These are phyloP conservation scores for Sebastes steindachneri DNA, from an alignment of 2,797 vertebrate genomes.

Conservation along the genomic window DNA sequence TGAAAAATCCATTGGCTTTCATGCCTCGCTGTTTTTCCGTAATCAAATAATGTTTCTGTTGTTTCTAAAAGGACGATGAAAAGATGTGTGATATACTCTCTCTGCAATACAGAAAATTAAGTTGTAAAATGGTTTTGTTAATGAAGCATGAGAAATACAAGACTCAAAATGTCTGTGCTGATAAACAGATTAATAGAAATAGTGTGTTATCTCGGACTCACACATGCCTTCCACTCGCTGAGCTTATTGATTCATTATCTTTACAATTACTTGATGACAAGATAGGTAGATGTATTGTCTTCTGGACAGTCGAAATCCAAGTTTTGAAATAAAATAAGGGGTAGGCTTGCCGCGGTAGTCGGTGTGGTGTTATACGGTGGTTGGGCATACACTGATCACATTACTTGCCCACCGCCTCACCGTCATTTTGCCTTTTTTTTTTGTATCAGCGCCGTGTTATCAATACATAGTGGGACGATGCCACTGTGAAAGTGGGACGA, in stretches of 20 bases:
- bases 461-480: too few species aligned
- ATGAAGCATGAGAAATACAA: slow-evolving; percentile 22
- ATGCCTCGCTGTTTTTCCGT: slow-evolving; percentile 55
- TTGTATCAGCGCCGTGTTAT: too few species aligned
- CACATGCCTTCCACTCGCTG: not conserved
- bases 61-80: slow-evolving; percentile 55
- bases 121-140: slow-evolving; percentile 37
- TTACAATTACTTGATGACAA: not conserved
- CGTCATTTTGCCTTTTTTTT: too few species aligned
- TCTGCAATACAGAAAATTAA: slow-evolving; percentile 73
- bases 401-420: too few species aligned
- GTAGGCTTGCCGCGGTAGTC: too few species aligned
- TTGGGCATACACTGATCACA: too few species aligned
- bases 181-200: slow-evolving; percentile 12
- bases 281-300: not conserved
- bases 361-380: too few species aligned
- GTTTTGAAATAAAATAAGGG: not conserved
- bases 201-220: not conserved
- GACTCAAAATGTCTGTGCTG: not conserved
- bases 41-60: slow-evolving; percentile 63
- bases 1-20: slow-evolving; percentile 56
- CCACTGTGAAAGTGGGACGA: too few species aligned
- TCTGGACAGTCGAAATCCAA: not conserved
- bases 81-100: slow-evolving; percentile 50
- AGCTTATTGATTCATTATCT: slow-evolving; percentile 14